Evolutionary conservation across 2,797 vertebrate species (phyloP).

Genomic region (Epinephelus malabaricus): DNA sequence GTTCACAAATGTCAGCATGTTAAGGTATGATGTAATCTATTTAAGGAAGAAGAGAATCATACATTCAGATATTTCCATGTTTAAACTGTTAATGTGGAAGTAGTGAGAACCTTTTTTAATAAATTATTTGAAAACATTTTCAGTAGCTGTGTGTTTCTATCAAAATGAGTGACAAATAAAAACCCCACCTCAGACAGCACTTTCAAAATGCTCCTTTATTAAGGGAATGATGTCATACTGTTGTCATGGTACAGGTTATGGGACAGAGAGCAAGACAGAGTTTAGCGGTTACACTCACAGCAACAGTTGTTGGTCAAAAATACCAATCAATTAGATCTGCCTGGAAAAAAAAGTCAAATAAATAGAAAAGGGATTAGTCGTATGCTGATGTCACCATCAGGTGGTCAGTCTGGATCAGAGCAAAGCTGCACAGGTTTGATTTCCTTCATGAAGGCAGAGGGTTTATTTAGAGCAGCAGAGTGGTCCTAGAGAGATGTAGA

Average conservation of each 20-base stretch:
- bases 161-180: background rate
- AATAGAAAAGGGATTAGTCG: constrained; percentile 35
- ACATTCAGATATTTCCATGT: constrained; percentile 9
- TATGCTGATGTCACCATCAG: constrained; percentile 3
- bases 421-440: background rate
- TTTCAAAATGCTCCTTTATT: constrained; percentile 72
- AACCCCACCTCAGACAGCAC: background rate
- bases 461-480: constrained; percentile 32
- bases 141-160: background rate
- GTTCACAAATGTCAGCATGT: constrained; percentile 7
- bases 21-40: constrained; percentile 18
- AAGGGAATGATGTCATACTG: constrained; percentile 47
- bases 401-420: constrained; percentile 3
- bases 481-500: background rate
- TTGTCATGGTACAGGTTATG: constrained; percentile 36
- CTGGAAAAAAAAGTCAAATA: constrained; percentile 33
- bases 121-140: constrained; percentile 20
- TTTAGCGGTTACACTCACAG: constrained; percentile 58
- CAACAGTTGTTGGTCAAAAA: constrained; percentile 62
- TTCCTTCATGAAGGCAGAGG: constrained; percentile 22
- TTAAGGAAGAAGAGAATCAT: constrained; percentile 27
- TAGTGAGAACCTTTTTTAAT: constrained; percentile 7
- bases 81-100: background rate
- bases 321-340: constrained; percentile 29
- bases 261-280: constrained; percentile 34